These are phyloP conservation scores for Nomada lathburiana DNA, from an alignment of 2,888 invertebrate species.

Conservation along the genomic window DNA sequence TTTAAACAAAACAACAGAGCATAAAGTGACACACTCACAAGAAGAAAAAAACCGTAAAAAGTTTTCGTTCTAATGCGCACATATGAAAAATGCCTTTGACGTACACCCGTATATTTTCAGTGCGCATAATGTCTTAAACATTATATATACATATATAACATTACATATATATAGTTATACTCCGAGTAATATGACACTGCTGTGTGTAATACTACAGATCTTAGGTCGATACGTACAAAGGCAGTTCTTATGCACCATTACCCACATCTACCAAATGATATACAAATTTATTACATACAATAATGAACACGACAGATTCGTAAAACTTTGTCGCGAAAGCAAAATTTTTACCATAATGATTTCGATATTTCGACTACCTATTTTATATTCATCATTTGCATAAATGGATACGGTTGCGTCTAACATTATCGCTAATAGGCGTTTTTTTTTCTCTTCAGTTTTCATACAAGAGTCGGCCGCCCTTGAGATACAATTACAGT, in stretches of 20 bases:
- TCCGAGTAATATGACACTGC: constrained; percentile 77
- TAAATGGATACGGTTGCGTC: constrained; percentile 69
- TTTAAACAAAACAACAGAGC: constrained; percentile 68
- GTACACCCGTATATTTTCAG: constrained; percentile 54
- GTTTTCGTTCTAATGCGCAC: constrained; percentile 42
- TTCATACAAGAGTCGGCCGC: constrained; percentile 58
- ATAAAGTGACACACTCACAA: constrained; percentile 61
- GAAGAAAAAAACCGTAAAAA: constrained; percentile 32
- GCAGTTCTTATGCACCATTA: constrained; percentile 73
- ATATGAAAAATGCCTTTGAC: constrained; percentile 67
- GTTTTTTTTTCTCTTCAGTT: constrained; percentile 62
- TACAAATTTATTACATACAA: constrained; percentile 70
- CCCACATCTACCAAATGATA: constrained; percentile 62
- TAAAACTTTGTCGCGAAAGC: constrained; percentile 53
- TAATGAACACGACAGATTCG: constrained; percentile 59
- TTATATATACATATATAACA: constrained; percentile 63
- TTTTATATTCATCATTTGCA: constrained; percentile 66
- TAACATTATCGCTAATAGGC: constrained; percentile 78
- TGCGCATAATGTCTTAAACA: constrained; percentile 58
- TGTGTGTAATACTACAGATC: constrained; percentile 73
- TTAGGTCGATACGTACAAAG: constrained; percentile 73
- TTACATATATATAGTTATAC: constrained; percentile 69
- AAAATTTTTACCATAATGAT: constrained; percentile 70
- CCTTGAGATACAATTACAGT: constrained; percentile 70
- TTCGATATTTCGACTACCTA: constrained; percentile 71